Conservation (phyloP, 2,113 vertebrate genomes). For the Falco punctatus region DNA sequence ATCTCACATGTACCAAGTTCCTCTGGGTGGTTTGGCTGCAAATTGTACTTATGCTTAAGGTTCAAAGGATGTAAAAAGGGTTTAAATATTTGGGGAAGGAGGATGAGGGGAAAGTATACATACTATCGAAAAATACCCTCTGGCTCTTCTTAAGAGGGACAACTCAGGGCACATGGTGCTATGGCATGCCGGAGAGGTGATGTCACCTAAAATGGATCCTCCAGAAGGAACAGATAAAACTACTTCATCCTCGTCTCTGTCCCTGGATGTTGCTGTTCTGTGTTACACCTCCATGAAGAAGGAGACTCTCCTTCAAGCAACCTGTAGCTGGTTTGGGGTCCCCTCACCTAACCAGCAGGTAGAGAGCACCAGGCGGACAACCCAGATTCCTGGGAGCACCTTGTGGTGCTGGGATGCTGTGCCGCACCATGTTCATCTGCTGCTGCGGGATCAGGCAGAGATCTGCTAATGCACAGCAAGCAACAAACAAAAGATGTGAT, state of each 20-base stretch:
- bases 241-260: not conserved
- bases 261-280: not conserved
- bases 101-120: not conserved
- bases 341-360: not conserved
- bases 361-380: accelerated
- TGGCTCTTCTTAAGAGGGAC: not conserved
- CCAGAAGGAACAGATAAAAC: not conserved
- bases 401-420: not conserved
- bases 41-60: not conserved
- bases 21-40: not conserved
- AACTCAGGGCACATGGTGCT: not conserved
- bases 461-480: not conserved
- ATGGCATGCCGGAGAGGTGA: not conserved
- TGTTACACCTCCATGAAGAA: not conserved
- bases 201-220: not conserved
- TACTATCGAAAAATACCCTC: not conserved
- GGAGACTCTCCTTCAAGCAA: not conserved
- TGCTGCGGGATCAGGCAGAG: not conserved
- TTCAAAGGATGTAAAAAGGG: not conserved
- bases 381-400: not conserved
- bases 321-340: not conserved
- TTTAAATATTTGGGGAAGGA: not conserved
- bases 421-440: not conserved
- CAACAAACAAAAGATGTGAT: not conserved
- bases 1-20: not conserved